Evolutionary conservation across 2,888 invertebrate genomes (phyloP), one percentile per base, ranked within the genome.

Genomic region (Miltochrista miniata): DNA sequence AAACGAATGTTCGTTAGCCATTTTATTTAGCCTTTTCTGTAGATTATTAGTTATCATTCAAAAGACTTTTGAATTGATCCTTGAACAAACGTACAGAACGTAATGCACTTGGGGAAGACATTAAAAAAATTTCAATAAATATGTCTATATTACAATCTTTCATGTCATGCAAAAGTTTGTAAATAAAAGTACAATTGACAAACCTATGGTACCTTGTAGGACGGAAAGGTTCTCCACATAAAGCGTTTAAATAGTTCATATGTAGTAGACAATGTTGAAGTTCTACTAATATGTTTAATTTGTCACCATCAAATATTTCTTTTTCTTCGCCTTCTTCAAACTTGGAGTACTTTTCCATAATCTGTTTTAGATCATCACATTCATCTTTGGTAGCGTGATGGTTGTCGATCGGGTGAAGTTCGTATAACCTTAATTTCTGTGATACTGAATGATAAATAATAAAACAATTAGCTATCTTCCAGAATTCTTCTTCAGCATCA

Each of bases 161-260:
- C 12, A 70, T 59, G 1, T 57, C 54, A 14, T 37, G 47, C 9
- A 68, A 47, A 1, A 76, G 14, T 14, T 72, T 72, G 33, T 69
- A 77, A 0, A 75, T 56, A 44, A 80, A 73, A 0, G 72, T 74
- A 1, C 67, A 76, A 43, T 77, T 80, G 31, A 68, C 75, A 0
- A 65, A 58, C 45, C 57, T 70, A 13, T 63, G 63, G 40, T 74
- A 79, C 7, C 53, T 38, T 0, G 70, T 70, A 0, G 61, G 46
- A 38, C 41, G 15, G 45, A 59, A 76, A 0, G 71, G 58, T 2
- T 40, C 49, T 0, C 79, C 81, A 49, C 82, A 82, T 4, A 82
- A 37, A n/a, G 12, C 55, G 35, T 82, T 82, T 44, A 82, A 61
- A 48, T 69, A 45, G 58, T 81, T 79, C 38, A 82, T 44, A 1